Conservation (phyloP, 2,888 invertebrate species). For the Teleogryllus oceanicus region DNA sequence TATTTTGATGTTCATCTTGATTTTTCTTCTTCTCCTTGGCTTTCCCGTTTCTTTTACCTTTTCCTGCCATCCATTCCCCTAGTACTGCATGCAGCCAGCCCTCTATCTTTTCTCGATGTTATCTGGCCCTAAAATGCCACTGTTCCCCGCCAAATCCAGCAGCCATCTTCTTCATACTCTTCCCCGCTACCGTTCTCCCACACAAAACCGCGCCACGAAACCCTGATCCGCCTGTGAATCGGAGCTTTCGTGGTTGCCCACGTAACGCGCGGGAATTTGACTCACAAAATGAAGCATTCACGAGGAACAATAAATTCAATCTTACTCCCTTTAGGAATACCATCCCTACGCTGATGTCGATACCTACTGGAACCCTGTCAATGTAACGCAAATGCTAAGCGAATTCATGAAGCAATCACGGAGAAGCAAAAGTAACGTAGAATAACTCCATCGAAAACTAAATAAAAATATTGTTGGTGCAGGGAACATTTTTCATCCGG, state of each 20-base stretch:
- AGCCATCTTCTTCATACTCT: no score
- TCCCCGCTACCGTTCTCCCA: no score
- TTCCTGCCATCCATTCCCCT: no score
- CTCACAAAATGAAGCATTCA: neutral
- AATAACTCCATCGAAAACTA: constrained; percentile 4
- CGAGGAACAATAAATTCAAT: constrained; percentile 1
- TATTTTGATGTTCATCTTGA: no score
- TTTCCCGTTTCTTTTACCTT: no score
- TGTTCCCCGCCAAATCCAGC: no score
- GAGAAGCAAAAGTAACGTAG: neutral
- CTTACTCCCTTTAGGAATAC: neutral
- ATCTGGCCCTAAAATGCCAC: no score
- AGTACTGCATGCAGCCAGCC: no score
- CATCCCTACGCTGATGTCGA: neutral
- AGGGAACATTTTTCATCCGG: neutral
- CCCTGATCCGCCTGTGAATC: no score
- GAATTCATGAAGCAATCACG: neutral
- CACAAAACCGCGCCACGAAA: no score
- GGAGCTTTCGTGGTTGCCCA: neutral
- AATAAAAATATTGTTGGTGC: constrained; percentile 1
- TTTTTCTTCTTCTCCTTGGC: no score
- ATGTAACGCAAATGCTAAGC: neutral
- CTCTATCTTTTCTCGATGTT: no score
- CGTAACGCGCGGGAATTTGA: neutral
- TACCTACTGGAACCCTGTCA: neutral